These are phyloP conservation scores for Eptesicus fuscus DNA, from an alignment of 2,113 vertebrate genomes.

Conservation along the genomic window DNA sequence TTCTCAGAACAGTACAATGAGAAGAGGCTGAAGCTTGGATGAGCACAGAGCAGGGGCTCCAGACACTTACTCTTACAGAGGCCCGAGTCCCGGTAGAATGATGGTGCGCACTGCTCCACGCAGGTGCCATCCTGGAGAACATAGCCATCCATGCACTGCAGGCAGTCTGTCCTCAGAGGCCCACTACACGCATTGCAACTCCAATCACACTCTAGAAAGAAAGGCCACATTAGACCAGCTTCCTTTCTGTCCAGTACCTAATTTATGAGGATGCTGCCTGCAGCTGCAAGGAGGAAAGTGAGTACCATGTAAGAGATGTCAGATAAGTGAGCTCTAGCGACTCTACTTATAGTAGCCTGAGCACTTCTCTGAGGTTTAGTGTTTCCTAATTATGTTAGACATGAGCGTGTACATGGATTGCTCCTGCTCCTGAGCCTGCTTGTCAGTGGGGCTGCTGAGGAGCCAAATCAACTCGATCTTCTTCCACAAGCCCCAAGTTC, in stretches of 20 bases:
- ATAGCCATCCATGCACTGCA: slow-evolving; percentile 94
- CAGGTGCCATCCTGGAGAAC: slow-evolving; percentile 89
- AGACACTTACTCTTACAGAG: slow-evolving; percentile 88
- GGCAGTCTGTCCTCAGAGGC: slow-evolving; percentile 89
- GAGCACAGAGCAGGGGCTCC: not conserved
- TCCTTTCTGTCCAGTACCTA: not conserved
- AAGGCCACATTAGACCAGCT: not conserved
- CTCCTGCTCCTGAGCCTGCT: not conserved
- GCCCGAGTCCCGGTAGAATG: slow-evolving; percentile 85
- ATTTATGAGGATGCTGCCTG: not conserved
- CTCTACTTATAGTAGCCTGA: not conserved
- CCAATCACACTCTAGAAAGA: slow-evolving; percentile 93
- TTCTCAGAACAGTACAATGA: not conserved
- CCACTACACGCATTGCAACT: slow-evolving; percentile 92
- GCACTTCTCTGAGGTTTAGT: not conserved
- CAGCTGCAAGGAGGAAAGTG: not conserved
- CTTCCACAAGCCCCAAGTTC: rapidly evolving
- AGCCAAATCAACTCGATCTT: not conserved
- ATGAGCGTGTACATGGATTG: not conserved
- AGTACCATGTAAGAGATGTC: not conserved
- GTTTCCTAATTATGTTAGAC: slow-evolving; percentile 32
- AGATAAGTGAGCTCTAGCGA: not conserved
- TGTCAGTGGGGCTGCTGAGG: not conserved
- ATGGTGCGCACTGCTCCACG: slow-evolving; percentile 82
- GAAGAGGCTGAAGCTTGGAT: not conserved